Evolutionary conservation across 1,140 invertebrate genomes (phyloP).

Genomic region (Drosophila tsacasi): DNA sequence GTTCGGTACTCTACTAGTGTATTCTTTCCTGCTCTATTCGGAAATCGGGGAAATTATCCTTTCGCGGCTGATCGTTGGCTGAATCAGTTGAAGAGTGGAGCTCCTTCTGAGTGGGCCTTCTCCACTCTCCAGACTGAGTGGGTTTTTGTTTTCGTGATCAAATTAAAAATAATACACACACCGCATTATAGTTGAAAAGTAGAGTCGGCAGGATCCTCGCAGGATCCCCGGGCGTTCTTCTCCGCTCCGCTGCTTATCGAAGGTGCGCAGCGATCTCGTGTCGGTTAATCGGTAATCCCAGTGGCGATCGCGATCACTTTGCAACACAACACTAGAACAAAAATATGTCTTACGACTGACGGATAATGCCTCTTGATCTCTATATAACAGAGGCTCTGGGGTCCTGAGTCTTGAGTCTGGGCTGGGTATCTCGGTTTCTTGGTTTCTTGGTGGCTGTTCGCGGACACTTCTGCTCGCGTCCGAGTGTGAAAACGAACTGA

Average conservation of each 20-base stretch:
- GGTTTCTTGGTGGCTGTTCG: conserved; percentile 31
- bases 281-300: conserved; percentile 9
- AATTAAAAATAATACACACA: conserved; percentile 81
- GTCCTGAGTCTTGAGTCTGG: neutral
- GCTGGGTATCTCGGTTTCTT: neutral
- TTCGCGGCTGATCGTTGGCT: neutral
- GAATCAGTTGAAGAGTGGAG: conserved; percentile 5
- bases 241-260: neutral
- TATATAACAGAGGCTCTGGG: neutral
- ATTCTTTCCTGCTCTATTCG: neutral
- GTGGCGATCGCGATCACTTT: conserved; percentile 20
- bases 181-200: conserved; percentile 73
- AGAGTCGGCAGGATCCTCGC: conserved; percentile 28
- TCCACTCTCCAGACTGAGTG: conserved; percentile 9
- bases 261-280: neutral
- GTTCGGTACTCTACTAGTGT: too few species aligned
- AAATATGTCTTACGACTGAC: conserved; percentile 20
- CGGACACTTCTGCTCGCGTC: conserved; percentile 75
- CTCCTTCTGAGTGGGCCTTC: neutral
- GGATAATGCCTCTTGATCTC: neutral
- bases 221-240: conserved; percentile 3
- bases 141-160: neutral
- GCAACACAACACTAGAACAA: conserved; percentile 59
- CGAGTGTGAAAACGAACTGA: conserved; percentile 84
- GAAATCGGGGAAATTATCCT: neutral